Evolutionary conservation across 2,113 vertebrate genomes (phyloP), one percentile per base, ranked within the genome.

Genomic region (Melanotaenia duboulayi): DNA sequence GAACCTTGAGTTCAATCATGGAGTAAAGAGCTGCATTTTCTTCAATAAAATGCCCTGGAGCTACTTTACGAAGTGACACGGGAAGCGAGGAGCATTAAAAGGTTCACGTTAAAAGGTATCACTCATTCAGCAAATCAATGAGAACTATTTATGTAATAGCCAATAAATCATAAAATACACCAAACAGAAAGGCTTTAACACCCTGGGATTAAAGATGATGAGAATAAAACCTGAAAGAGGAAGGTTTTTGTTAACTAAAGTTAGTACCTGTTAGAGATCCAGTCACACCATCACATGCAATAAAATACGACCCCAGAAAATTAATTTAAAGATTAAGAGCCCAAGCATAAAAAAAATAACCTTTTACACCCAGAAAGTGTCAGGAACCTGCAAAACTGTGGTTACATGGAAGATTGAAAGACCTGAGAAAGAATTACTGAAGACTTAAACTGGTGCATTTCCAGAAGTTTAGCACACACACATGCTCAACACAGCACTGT

Each of bases 261-360:
- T 81, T 72, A 83, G 44, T 28, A 14, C 13, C 17, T 7, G 69
- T 71, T 48, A 57, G 37, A 65, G 12, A 40, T 17, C n/a, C 37
- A 40, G 20, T 49, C n/a, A 48, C 23, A 54, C 2, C 68, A 37
- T 28, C 40, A 37, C 76, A 81, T 71, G 77, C 76, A 78, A 24
- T 0, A 25, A 49, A n/a, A 20, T 35, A 7, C 16, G 40, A 16
- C 40, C 40, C 12, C 10, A 11, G 14, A 19, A 48, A 1, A 48
- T 19, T 17, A 48, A 8, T 7, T 2, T 14, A 13, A 13, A 2
- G 2, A 11, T 42, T 12, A 14, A 46, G 4, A 46, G 17, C 17
- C 44, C 1, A 35, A 35, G 8, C 1, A 35, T 3, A 8, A 35
- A 35, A 35, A 35, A 35, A 8, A 9, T n/a, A 16, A 6, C 50